A percentile compares a stretch with the other conserved stretches of the same genome.
phyloP scores from a whole-genome alignment of 2,888 invertebrate genomes.

The Drosophila longiperda region DNA sequence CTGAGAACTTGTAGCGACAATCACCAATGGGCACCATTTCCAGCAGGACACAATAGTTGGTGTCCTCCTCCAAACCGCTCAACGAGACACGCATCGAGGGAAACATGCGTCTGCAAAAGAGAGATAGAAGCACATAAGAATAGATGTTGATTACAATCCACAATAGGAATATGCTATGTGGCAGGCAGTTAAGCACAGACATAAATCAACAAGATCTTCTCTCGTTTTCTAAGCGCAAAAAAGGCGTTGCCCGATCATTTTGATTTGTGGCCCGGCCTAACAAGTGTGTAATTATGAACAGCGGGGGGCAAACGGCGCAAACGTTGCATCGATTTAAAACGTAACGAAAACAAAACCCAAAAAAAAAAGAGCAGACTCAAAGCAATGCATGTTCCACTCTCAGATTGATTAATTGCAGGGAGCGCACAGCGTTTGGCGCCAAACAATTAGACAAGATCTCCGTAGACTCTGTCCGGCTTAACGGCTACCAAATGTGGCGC shows the following conservation, averaged over 20 bases:
- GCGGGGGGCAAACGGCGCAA: conserved; percentile 32
- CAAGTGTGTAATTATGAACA: conserved; percentile 81
- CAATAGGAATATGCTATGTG: conserved; percentile 11
- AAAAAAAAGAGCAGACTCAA: conserved; percentile 10
- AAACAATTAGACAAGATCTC: conserved; percentile 71
- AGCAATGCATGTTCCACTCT: conserved; percentile 37
- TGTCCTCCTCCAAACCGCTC: conserved; percentile 91
- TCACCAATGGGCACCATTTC: conserved; percentile 92
- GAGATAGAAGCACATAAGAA: conserved; percentile 29
- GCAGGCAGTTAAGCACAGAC: conserved; percentile 13
- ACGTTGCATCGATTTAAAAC: conserved; percentile 72
- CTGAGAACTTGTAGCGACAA: conserved; percentile 92
- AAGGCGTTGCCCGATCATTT: conserved; percentile 70
- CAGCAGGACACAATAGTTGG: conserved; percentile 92
- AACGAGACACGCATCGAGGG: conserved; percentile 92
- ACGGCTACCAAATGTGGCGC: conserved; percentile 72
- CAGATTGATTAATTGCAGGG: conserved; percentile 68
- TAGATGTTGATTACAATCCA: conserved; percentile 50
- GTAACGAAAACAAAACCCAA: conserved; percentile 67
- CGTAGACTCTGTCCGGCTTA: conserved; percentile 42
- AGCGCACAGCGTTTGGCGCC: conserved; percentile 65
- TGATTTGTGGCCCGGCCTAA: conserved; percentile 82
- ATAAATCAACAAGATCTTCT: conserved; percentile 68
- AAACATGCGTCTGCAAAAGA: conserved; percentile 92
- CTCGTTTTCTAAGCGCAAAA: conserved; percentile 45